These are phyloP conservation scores for Leucophenga maculata DNA, from an alignment of 2,888 invertebrate species.

Conservation along the genomic window DNA sequence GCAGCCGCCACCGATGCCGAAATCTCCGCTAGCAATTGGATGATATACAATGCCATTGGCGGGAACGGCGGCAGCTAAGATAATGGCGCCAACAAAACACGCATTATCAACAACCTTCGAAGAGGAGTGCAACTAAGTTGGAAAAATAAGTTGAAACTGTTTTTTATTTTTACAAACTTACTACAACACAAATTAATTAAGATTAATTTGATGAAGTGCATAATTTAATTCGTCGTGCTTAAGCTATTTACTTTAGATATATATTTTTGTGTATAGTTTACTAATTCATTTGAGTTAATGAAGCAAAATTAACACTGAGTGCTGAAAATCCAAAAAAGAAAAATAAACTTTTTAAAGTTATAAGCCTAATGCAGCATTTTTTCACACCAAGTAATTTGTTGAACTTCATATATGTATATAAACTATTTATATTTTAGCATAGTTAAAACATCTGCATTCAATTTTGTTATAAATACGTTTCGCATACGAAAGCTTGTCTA, in stretches of 20 bases:
- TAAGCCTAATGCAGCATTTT: conserved; percentile 44
- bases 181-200: background rate
- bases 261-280: background rate
- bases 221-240: conserved; percentile 12
- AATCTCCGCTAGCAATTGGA: conserved; percentile 56
- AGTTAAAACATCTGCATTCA: no score
- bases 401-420: no score
- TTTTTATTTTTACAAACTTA: no score
- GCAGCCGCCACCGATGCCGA: conserved; percentile 55
- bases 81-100: conserved; percentile 33
- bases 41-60: conserved; percentile 46
- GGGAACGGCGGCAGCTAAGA: conserved; percentile 30
- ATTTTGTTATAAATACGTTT: no score
- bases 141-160: background rate
- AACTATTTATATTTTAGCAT: no score
- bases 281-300: no score
- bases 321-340: conserved; percentile 39
- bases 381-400: no score
- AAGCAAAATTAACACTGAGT: no score
- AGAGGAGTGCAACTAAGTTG: conserved; percentile 14
- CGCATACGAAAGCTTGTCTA: no score
- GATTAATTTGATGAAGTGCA: conserved; percentile 22
- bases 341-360: conserved; percentile 16
- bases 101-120: conserved; percentile 31
- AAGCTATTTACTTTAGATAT: background rate